These are phyloP conservation scores for Panopea generosa DNA, from an alignment of 2,888 invertebrate genomes.

Conservation along the genomic window DNA sequence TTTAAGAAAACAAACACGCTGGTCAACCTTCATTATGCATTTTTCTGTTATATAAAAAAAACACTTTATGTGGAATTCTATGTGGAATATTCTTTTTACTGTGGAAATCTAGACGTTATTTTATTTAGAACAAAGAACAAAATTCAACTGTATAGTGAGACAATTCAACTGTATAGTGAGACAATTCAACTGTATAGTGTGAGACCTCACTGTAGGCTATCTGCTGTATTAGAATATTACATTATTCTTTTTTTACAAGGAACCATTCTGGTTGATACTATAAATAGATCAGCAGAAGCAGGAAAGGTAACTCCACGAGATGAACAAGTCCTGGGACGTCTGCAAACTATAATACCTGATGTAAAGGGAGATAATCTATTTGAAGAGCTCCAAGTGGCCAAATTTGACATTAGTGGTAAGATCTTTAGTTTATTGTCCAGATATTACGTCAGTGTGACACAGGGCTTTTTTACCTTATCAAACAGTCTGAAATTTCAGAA, in stretches of 20 bases:
- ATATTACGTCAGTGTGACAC: neutral
- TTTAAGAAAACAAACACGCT: too few species aligned
- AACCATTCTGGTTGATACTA: slow-evolving; percentile 93
- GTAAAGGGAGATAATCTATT: slow-evolving; percentile 86
- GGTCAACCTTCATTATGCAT: too few species aligned
- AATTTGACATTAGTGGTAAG: slow-evolving; percentile 88
- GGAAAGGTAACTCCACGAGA: slow-evolving; percentile 90
- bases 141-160: too few species aligned
- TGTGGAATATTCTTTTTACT: too few species aligned
- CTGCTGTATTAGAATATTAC: slow-evolving; percentile 86
- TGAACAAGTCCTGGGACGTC: slow-evolving; percentile 86
- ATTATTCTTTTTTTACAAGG: slow-evolving; percentile 86
- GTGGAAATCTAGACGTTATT: too few species aligned
- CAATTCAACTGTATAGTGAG: too few species aligned
- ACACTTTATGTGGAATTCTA: too few species aligned
- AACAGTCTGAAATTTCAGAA: neutral
- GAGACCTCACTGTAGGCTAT: too few species aligned
- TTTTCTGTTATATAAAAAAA: too few species aligned
- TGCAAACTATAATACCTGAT: slow-evolving; percentile 84
- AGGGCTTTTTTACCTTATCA: neutral
- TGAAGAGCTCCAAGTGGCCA: slow-evolving; percentile 88
- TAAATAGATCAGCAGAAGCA: slow-evolving; percentile 90
- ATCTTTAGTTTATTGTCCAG: neutral
- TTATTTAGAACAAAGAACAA: too few species aligned
- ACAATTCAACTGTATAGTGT: too few species aligned